Percentiles rank a stretch among this genome's conserved stretches.
These are phyloP conservation scores for Leptinotarsa rubiginosa DNA, from an alignment of 2,888 invertebrate species.

Conservation along the genomic window DNA sequence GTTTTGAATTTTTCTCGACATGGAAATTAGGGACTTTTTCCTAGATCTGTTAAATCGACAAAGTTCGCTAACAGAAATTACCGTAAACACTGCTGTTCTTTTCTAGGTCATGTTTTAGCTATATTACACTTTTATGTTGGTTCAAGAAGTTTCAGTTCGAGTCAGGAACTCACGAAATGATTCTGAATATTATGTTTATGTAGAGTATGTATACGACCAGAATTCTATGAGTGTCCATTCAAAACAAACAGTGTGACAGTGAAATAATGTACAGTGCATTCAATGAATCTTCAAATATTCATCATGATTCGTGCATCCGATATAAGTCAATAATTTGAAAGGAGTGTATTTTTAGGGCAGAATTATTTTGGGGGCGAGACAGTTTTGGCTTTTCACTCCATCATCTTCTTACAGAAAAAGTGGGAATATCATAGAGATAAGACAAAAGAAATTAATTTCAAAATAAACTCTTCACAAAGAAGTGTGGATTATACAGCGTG, in stretches of 20 bases:
- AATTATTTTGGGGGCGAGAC: no score
- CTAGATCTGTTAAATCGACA: constrained; percentile 31
- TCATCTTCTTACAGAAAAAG: no score
- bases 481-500: no score
- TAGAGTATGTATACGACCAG: constrained; percentile 14
- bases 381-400: no score
- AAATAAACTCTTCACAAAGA: no score
- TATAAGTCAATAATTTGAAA: no score
- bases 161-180: constrained; percentile 20
- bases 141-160: constrained; percentile 24
- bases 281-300: no score
- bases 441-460: no score
- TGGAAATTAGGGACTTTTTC: constrained; percentile 23
- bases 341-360: rapidly evolving
- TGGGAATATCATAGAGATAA: no score
- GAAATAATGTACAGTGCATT: neutral
- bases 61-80: constrained; percentile 33
- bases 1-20: neutral
- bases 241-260: neutral
- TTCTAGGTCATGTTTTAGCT: constrained; percentile 30
- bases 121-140: constrained; percentile 34
- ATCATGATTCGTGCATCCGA: no score
- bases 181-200: constrained; percentile 11
- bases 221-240: neutral
- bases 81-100: constrained; percentile 36